Evolutionary conservation across 2,113 vertebrate species (phyloP).

Genomic region (Calyptommatus sinebrachiatus): DNA sequence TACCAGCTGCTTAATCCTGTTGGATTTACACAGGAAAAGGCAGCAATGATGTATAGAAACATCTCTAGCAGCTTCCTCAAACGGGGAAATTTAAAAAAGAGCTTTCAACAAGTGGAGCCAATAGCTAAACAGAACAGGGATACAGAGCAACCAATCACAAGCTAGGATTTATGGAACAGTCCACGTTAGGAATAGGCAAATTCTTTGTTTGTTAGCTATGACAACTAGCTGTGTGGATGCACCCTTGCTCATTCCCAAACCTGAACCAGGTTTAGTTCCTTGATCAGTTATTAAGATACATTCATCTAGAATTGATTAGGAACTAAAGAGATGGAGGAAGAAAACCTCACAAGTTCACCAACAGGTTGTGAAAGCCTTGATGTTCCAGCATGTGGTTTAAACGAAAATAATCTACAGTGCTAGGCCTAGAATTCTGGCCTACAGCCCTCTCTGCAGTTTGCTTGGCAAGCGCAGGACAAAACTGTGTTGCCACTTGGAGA

Average conservation of each 20-base stretch:
- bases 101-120: no score
- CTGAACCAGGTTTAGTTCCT: neutral
- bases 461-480: slow-evolving; percentile 6
- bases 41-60: no score
- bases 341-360: slow-evolving; percentile 3
- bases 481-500: neutral
- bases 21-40: no score
- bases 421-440: neutral
- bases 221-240: no score
- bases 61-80: no score
- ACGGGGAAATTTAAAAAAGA: no score
- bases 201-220: no score
- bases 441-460: slow-evolving; percentile 4
- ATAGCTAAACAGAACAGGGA: no score
- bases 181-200: no score
- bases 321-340: neutral
- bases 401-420: neutral
- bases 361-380: neutral
- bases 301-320: slow-evolving; percentile 5
- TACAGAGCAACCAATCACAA: no score
- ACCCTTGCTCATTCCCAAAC: neutral
- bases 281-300: neutral
- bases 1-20: no score
- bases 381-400: neutral
- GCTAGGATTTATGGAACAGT: no score